Conservation (phyloP, 2,888 invertebrate species). For the Orthonevra nobilis region DNA sequence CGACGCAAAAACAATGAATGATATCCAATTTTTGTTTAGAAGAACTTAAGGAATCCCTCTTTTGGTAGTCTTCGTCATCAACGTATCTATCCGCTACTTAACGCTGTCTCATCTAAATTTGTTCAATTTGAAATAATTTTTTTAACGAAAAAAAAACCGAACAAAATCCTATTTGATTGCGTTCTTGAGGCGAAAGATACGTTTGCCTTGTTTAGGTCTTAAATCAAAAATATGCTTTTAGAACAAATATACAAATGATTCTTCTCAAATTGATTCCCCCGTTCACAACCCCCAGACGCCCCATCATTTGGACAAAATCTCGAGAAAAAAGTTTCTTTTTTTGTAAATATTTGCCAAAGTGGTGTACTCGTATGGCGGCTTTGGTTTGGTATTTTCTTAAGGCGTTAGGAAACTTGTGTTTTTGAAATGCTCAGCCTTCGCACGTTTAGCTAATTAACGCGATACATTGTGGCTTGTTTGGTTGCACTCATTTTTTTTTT, state of each 20-base stretch:
- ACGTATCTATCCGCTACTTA: conserved; percentile 23
- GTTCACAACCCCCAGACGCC: background rate
- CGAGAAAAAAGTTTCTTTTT: conserved; percentile 7
- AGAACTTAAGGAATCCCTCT: conserved; percentile 50
- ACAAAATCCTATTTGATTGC: conserved; percentile 61
- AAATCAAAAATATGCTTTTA: conserved; percentile 68
- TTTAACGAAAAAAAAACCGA: conserved; percentile 8
- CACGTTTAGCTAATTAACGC: conserved; percentile 51
- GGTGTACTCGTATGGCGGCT: conserved; percentile 11
- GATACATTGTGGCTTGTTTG: conserved; percentile 28
- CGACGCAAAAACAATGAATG: conserved; percentile 60
- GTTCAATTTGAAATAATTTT: conserved; percentile 28
- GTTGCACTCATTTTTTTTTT: conserved; percentile 43
- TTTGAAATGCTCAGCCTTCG: conserved; percentile 38
- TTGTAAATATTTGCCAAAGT: conserved; percentile 58
- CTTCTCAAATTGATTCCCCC: conserved; percentile 36
- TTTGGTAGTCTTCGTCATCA: conserved; percentile 1
- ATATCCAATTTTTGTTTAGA: conserved; percentile 49
- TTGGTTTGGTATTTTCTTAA: conserved; percentile 26
- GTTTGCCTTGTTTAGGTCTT: conserved; percentile 62
- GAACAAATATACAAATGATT: conserved; percentile 67
- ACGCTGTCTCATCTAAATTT: conserved; percentile 32
- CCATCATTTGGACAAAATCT: too few species aligned
- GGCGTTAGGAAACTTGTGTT: conserved; percentile 32
- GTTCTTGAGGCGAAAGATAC: conserved; percentile 59